These are phyloP conservation scores for Cephalophus harveyi DNA, from an alignment of 2,113 vertebrate genomes.

Conservation along the genomic window DNA sequence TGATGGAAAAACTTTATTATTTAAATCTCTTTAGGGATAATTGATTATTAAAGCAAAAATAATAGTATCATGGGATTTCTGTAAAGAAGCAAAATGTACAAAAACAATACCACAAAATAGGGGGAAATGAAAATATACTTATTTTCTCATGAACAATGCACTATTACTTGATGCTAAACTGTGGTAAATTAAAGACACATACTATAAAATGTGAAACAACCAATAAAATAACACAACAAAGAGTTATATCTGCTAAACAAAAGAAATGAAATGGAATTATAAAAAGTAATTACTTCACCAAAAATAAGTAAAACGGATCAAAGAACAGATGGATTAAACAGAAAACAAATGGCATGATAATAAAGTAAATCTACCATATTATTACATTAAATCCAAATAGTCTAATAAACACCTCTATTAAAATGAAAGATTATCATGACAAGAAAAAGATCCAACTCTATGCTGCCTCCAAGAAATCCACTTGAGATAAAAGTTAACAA, in stretches of 20 bases:
- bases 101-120: not conserved
- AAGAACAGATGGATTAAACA: not conserved
- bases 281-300: not conserved
- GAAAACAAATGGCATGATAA: not conserved
- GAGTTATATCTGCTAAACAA: not conserved
- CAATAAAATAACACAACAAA: not conserved
- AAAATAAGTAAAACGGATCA: not conserved
- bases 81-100: not conserved
- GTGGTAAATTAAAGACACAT: not conserved
- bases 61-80: not conserved
- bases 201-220: not conserved
- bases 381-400: not conserved
- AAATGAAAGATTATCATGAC: not conserved
- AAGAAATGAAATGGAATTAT: not conserved
- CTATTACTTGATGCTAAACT: not conserved
- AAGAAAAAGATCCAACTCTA: not conserved
- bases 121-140: not conserved
- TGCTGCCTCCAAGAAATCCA: not conserved
- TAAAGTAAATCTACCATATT: not conserved
- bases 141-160: not conserved
- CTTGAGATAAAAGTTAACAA: not conserved
- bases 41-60: not conserved
- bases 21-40: not conserved
- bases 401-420: not conserved
- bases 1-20: not conserved